A percentile compares a stretch with the other conserved stretches of the same genome.
These are phyloP conservation scores for Tragelaphus strepsiceros DNA, from an alignment of 2,113 vertebrate species.

Conservation along the genomic window DNA sequence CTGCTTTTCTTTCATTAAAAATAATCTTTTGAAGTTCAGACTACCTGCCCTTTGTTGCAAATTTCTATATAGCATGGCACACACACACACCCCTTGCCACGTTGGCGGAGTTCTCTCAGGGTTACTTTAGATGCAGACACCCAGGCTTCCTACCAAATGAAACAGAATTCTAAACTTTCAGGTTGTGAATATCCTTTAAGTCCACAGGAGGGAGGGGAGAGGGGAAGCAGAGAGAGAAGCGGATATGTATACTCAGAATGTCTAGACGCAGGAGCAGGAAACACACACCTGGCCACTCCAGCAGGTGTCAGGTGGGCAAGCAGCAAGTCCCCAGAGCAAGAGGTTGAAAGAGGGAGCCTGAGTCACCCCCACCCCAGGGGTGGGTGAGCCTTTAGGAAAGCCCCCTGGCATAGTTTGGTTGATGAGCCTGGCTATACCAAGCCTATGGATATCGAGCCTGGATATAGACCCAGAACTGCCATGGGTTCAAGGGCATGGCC, in stretches of 20 bases:
- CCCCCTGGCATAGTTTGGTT: not conserved
- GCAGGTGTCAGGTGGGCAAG: not conserved
- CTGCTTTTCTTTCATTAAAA: not conserved
- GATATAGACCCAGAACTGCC: not conserved
- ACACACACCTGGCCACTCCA: not conserved
- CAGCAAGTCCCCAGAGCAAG: not conserved
- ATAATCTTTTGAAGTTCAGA: not conserved
- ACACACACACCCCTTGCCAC: not conserved
- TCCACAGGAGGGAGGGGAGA: not conserved
- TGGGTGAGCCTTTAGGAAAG: not conserved
- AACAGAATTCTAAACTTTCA: not conserved
- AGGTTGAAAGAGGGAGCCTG: not conserved
- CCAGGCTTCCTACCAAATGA: not conserved
- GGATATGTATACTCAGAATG: too few species aligned
- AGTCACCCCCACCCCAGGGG: not conserved
- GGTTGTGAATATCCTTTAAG: not conserved
- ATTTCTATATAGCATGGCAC: not conserved
- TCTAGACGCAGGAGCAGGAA: rapidly evolving
- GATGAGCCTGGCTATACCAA: not conserved
- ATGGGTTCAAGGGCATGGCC: not conserved
- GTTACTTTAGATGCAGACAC: not conserved
- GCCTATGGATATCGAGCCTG: not conserved
- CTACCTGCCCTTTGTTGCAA: not conserved
- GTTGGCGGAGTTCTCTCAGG: not conserved
- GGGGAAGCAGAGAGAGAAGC: not conserved